Evolutionary conservation across 2,797 vertebrate species (phyloP).

Genomic region (Taeniopygia guttata): DNA sequence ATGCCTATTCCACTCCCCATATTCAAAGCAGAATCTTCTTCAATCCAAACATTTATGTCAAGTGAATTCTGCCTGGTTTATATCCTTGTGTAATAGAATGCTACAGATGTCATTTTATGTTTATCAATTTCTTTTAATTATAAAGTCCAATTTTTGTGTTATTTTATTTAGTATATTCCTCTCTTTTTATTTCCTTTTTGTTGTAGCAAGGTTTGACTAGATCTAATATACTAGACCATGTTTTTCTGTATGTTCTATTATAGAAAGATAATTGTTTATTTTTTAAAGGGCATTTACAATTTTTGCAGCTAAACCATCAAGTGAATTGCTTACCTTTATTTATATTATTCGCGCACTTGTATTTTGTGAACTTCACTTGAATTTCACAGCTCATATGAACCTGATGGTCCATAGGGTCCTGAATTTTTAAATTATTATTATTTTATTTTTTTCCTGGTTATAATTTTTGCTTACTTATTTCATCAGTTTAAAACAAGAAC

Average conservation of each 20-base stretch:
- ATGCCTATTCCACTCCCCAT: neutral
- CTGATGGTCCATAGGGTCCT: too few species aligned
- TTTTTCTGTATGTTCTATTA: neutral
- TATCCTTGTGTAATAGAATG: neutral
- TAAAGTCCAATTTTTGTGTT: neutral
- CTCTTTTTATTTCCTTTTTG: neutral
- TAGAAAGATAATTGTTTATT: neutral
- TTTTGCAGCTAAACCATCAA: neutral
- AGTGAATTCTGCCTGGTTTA: neutral
- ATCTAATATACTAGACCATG: too few species aligned
- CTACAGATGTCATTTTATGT: accelerated
- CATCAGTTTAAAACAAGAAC: neutral
- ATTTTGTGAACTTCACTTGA: neutral
- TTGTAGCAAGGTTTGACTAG: neutral
- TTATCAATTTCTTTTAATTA: neutral
- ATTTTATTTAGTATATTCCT: neutral
- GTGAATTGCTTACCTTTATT: neutral
- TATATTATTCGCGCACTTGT: accelerated
- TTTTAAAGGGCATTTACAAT: neutral
- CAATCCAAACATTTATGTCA: neutral
- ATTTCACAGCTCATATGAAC: neutral
- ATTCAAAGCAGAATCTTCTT: neutral
- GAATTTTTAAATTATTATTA: neutral
- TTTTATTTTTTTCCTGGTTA: neutral
- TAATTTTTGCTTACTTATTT: neutral